Evolutionary conservation across 2,888 invertebrate genomes (phyloP), one percentile per base, ranked within the genome.

Genomic region (Thalpophila matura): DNA sequence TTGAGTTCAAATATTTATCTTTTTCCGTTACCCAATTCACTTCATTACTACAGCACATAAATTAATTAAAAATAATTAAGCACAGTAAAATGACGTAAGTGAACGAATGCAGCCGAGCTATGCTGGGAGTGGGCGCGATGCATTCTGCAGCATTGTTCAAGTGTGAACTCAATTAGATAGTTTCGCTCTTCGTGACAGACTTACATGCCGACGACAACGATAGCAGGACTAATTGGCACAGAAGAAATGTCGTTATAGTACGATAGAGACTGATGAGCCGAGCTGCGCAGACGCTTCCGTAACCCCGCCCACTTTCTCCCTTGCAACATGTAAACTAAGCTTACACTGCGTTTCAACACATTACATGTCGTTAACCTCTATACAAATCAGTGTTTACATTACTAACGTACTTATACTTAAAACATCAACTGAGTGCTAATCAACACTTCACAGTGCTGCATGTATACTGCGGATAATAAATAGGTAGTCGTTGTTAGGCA

Each of bases 131-230:
- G 79, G 79, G 78, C 76, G 79, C 66, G 60, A 81, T 83, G 83
- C 86, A 89, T 88, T 89, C 85, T 88, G 79, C 82, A 74, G 65
- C 82, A 83, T 83, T 87, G 86, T 88, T 90, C 87, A 92, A 89
- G 90, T 91, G 90, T 88, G 84, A 89, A 91, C 84, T 87, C 88
- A 87, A 89, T 90, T 89, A 89, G 83, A 87, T 84, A 87, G 88
- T 89, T 88, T 89, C 86, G 85, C 85, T 77, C 71, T 77, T 82
- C 80, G 84, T 80, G 82, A 78, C 79, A 77, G 73, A 67, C 64
- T 77, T 68, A 82, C 78, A 78, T 83, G 84, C 80, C 82, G 81
- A 82, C 83, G 81, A 81, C 85, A 82, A 77, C 70, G 73, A 66
- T 75, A 86, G 83, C 81, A 80, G 74, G 77, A 85, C 85, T 87